Percentiles rank a stretch among this genome's conserved stretches.
These are phyloP conservation scores for Aethina tumida DNA, from an alignment of 1,140 invertebrate genomes.

Conservation along the genomic window DNA sequence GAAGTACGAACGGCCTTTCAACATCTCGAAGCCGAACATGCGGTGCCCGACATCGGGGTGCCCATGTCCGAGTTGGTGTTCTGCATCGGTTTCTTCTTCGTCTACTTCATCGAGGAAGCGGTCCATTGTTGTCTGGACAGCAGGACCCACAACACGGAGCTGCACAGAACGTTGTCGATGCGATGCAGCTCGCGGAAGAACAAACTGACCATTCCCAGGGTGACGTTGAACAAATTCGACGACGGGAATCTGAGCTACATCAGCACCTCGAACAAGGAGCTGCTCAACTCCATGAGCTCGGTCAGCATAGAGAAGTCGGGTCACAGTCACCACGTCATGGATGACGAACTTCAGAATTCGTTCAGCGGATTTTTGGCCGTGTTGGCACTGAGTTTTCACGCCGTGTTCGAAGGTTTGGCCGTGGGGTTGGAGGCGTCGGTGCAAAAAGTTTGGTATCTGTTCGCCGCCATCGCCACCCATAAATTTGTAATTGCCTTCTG, in stretches of 20 bases:
- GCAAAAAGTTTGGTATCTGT: slow-evolving; percentile 54
- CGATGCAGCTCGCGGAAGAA: slow-evolving; percentile 36
- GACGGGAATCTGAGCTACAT: slow-evolving; percentile 27
- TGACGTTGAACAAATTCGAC: slow-evolving; percentile 30
- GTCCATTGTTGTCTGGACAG: slow-evolving; percentile 49
- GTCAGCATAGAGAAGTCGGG: slow-evolving; percentile 16
- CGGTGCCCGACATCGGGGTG: slow-evolving; percentile 32
- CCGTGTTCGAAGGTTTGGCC: slow-evolving; percentile 72
- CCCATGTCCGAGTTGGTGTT: slow-evolving; percentile 57
- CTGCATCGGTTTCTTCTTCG: slow-evolving; percentile 61
- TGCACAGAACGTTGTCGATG: slow-evolving; percentile 47
- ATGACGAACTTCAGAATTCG: slow-evolving; percentile 31
- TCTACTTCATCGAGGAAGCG: slow-evolving; percentile 61
- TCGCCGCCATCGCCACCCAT: slow-evolving; percentile 76
- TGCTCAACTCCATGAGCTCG: slow-evolving; percentile 25
- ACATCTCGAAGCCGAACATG: slow-evolving; percentile 32
- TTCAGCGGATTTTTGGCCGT: slow-evolving; percentile 56
- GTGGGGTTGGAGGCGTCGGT: slow-evolving; percentile 62
- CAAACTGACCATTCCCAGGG: slow-evolving; percentile 30
- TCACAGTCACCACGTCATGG: slow-evolving; percentile 22
- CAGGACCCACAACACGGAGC: slow-evolving; percentile 39
- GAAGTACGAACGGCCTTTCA: slow-evolving; percentile 54
- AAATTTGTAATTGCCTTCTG: slow-evolving; percentile 85
- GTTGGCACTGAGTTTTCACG: slow-evolving; percentile 68
- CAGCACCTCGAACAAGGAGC: slow-evolving; percentile 26